These are phyloP conservation scores for Austrolebias charrua DNA, from an alignment of 2,797 vertebrate species.

Conservation along the genomic window DNA sequence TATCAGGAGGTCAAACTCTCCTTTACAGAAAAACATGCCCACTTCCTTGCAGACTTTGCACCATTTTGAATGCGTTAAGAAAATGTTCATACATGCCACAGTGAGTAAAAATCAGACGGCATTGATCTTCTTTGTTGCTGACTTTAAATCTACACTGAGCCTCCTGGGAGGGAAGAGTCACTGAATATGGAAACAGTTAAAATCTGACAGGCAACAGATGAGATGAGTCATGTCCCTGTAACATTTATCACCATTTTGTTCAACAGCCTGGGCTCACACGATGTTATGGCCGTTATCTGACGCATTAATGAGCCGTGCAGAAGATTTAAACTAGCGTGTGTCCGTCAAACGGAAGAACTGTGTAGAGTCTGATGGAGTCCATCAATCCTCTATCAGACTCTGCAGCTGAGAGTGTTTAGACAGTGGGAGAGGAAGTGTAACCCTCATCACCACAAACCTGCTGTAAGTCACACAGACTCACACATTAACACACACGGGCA, in stretches of 20 bases:
- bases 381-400: conserved; percentile 33
- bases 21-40: no score
- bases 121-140: no score
- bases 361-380: conserved; percentile 39
- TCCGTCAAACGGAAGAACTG: conserved; percentile 38
- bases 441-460: conserved; percentile 41
- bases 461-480: conserved; percentile 35
- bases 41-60: no score
- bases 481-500: conserved; percentile 12
- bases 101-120: no score
- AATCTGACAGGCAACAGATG: conserved; percentile 41
- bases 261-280: conserved; percentile 19
- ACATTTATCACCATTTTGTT: conserved; percentile 28
- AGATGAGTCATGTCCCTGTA: conserved; percentile 17
- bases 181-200: conserved; percentile 41
- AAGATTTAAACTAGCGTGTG: conserved; percentile 41
- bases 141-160: conserved; percentile 4
- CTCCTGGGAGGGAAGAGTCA: conserved; percentile 15
- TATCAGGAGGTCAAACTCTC: no score
- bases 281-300: conserved; percentile 36
- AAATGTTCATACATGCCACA: no score
- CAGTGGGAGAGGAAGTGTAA: conserved; percentile 27
- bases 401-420: conserved; percentile 62
- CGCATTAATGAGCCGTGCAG: conserved; percentile 37
- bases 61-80: no score